Conservation (phyloP, 30 jellyfish, hydroid and myxozoan genomes). For the Pelagia noctiluca region DNA sequence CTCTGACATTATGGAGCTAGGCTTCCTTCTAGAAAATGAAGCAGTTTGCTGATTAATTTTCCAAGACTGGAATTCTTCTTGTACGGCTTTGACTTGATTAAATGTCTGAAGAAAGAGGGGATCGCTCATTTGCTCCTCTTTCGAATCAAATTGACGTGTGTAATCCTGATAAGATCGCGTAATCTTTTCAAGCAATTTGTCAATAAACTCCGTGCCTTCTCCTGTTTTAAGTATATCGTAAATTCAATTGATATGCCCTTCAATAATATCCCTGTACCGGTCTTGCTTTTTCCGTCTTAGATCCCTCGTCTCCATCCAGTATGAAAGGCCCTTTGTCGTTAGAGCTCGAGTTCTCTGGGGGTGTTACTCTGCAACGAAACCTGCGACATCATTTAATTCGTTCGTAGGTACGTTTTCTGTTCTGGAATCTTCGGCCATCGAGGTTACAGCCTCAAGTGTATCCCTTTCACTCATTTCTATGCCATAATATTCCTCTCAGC, state of each 20-base stretch:
- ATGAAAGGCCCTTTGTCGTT: constrained; percentile 44
- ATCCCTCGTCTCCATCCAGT: constrained; percentile 48
- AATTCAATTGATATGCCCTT: constrained; percentile 34
- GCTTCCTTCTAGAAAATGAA: constrained; percentile 26
- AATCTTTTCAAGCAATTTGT: constrained; percentile 38
- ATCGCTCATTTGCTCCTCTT: constrained; percentile 49
- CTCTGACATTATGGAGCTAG: constrained; percentile 23
- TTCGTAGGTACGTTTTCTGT: constrained; percentile 19
- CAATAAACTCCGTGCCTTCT: constrained; percentile 15
- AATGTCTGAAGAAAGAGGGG: constrained; percentile 57
- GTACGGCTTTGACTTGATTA: constrained; percentile 33
- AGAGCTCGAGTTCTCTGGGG: constrained; percentile 36
- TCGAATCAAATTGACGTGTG: constrained; percentile 35
- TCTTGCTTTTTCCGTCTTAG: constrained; percentile 24
- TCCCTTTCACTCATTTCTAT: background rate
- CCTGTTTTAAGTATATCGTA: constrained; percentile 18
- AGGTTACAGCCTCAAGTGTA: background rate
- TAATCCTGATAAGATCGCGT: constrained; percentile 30
- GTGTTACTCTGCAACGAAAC: constrained; percentile 38
- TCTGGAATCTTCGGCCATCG: constrained; percentile 26
- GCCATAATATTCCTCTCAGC: background rate
- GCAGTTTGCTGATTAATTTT: constrained; percentile 32
- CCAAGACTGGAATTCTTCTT: constrained; percentile 49
- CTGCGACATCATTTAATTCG: constrained; percentile 29
- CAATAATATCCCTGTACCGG: constrained; percentile 42